Evolutionary conservation across 2,888 invertebrate species (phyloP), one percentile per base, ranked within the genome.

Genomic region (Drosophila mettleri): DNA sequence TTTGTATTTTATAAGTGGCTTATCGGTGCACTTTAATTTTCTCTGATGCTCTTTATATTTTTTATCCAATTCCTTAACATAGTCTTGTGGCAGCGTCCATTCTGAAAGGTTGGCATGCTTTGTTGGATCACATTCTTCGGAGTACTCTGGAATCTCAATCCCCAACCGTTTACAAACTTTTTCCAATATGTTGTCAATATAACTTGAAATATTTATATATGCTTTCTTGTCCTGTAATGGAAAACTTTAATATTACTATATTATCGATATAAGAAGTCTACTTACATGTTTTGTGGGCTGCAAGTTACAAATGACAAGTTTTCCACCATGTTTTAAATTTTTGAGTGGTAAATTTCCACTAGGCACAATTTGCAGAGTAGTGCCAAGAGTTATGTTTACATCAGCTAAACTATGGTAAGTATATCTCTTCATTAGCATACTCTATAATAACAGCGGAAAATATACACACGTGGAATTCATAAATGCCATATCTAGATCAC

Each of bases 201-300:
- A 98, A 16, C 96, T 94, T 88, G 97, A 96, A 75, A 99, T 97
- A 49, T 96, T 94, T 64, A 99, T 92, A 92, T 98, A 96, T 24
- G 98, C 97, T 93, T 97, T 97, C 90, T 96, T 96, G 90, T 98
- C 98, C 97, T 97, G 90, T 43, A 60, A 58, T 18, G n/a, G 54
- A 31, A 39, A n/a, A 14, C 5, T 0, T 8, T 9, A 1, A 16
- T 27, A 12, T 24, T 16, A n/a, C 9, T 24, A 48, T 29, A 31
- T 33, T n/a, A 31, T 18, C 0, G 3, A 5, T 22, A 1, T 29
- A 14, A 18, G 39, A 3, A 6, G 1, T 12, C 1, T 14, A 12
- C 78, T 94, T 93, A 97, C 98, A 93, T 98, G 97, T 94, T 99
- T 98, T 3, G 99, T 99, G n/a, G 97, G 96, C 91, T 99, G 99